phyloP scores from a whole-genome alignment of 2,113 vertebrate species.

The Neomonachus schauinslandi region DNA sequence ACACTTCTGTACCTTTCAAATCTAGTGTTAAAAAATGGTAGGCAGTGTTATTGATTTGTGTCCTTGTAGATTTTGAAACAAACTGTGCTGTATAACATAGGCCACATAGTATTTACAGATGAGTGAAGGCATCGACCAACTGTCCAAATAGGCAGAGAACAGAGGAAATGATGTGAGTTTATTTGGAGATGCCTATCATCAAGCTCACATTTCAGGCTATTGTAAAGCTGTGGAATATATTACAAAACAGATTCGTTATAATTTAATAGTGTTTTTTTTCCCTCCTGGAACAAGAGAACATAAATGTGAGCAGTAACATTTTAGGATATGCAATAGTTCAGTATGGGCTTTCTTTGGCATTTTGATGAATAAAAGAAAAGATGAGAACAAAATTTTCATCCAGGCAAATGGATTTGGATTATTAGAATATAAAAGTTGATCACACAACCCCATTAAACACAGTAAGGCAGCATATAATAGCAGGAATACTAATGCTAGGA shows the following conservation, averaged over 20 bases:
- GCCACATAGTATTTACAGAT: conserved; percentile 50
- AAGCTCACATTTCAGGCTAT: conserved; percentile 45
- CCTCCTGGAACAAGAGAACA: conserved; percentile 67
- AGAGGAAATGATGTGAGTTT: conserved; percentile 50
- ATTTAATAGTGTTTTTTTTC: conserved; percentile 59
- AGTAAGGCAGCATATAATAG: background rate
- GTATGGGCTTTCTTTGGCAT: conserved; percentile 60
- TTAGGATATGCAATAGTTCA: conserved; percentile 65
- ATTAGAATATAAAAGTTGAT: conserved; percentile 64
- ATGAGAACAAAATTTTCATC: conserved; percentile 56
- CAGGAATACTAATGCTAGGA: background rate
- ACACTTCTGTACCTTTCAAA: conserved; percentile 30
- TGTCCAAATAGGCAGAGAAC: conserved; percentile 23
- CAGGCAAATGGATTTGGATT: conserved; percentile 62
- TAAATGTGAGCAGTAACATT: conserved; percentile 69
- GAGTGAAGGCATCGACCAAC: conserved; percentile 23
- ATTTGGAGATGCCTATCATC: conserved; percentile 46
- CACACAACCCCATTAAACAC: conserved; percentile 51
- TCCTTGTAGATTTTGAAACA: conserved; percentile 26
- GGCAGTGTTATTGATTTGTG: conserved; percentile 13
- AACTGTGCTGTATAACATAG: background rate
- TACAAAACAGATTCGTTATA: conserved; percentile 64
- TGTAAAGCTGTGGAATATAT: conserved; percentile 51
- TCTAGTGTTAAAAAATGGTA: conserved; percentile 20
- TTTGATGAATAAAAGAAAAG: conserved; percentile 71